Base-by-base conservation (phyloP, 2,888 invertebrate genomes). In the Apodemia hepburni region DNA sequence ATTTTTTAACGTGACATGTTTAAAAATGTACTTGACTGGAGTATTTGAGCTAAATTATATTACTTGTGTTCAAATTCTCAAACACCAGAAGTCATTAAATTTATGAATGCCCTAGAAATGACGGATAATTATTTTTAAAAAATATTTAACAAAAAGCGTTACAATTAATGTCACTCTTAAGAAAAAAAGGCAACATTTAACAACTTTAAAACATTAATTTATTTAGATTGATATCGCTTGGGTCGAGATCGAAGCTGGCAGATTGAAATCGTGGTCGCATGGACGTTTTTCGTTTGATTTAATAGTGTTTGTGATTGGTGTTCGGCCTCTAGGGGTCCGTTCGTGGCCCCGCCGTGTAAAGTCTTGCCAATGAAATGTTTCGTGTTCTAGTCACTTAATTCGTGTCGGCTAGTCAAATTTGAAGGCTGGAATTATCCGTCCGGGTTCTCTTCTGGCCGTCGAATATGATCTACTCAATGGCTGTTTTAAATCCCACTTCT, bases 311-410 rank as follows among this genome's bases (percentile, higher is more conserved):
- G 22, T 54, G 51, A 54, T 22, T 27, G 29, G 45, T 60, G 29
- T 60, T 38, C 60, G 69, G 58, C 61, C 58, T 59, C 35, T 63
- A 66, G 65, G 63, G 61, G 67, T 64, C 62, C 68, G 61, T 61
- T 63, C 64, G 62, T 65, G 65, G 66, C 70, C 54, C 54, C 65
- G 63, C 45, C 68, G 63, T 61, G 45, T 62, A 57, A 66, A 80
- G 78, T 87, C 88, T 88, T 87, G 89, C 88, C 89, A 87, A 81
- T 79, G 79, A 75, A 78, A 76, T 77, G 84, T 84, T 79, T 84
- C 85, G 82, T 76, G 85, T 85, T 89, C 90, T 90, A 90, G 90
- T 90, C 90, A 89, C 79, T 87, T 80, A 78, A 84, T 82, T 84
- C 82, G 85, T 86, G 85, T 86, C 80, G 89, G 87, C 89, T 89